Base-by-base conservation (phyloP, 1,140 invertebrate species). In the Calosoma granatense region DNA sequence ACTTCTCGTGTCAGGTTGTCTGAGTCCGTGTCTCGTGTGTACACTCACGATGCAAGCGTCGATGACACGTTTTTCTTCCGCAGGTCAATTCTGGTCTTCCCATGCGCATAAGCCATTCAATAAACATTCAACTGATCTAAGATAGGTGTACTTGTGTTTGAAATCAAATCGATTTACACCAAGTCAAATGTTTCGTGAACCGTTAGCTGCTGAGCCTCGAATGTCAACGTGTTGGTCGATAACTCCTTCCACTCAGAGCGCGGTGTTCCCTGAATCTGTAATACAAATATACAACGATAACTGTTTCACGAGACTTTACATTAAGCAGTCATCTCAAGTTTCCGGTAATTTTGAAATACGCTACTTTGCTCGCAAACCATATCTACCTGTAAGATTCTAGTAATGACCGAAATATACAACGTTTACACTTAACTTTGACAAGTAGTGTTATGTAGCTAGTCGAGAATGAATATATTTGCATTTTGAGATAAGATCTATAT, bases 101-200 rank as follows among this genome's bases (percentile, higher is more conserved):
- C 3, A 9, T 17, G 6, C 15, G 22, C 60, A 59, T 59, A 59
- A 59, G 55, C 58, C 58, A 61, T 61, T 61, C 60, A 61, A 61
- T 61, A 61, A 59, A 61, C 59, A 61, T 57, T 61, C 60, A 61
- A 61, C 59, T 61, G 58, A 61, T 58, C 57, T 59, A 47, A 61
- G 60, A 61, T 61, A 61, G 57, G 47, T 54, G 15, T 12, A 47
- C 6, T 47, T 17, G 41, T 17, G 58, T 57, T 59, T 61, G 56
- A 61, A 61, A 61, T 61, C 54, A 59, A 59, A 61, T 61, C 60
- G 60, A 61, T 61, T 59, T 61, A 51, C 60, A 53, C 43, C 26
- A 57, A 55, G 58, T 53, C 51, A 59, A 61, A 61, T 61, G 57
- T 56, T 59, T 58, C 56, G 53, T 60, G 56, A 47, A 17, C 41